Evolutionary conservation across 2,797 vertebrate species (phyloP).

Genomic region (Pogoniulus pusillus): DNA sequence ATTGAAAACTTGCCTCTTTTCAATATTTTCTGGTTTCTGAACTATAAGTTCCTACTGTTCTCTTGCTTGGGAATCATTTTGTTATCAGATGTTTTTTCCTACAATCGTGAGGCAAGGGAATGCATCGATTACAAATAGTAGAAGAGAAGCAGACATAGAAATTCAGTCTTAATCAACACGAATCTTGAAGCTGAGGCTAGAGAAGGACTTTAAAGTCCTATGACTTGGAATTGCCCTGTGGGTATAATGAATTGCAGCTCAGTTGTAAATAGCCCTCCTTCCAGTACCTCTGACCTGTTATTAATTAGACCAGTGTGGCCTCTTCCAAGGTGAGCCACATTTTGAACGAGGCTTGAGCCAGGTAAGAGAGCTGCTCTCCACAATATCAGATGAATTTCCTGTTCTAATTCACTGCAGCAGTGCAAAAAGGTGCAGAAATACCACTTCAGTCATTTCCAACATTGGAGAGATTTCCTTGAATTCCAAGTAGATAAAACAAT

Average conservation of each 20-base stretch:
- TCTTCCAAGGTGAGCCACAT: background rate
- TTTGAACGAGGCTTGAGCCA: background rate
- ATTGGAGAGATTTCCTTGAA: background rate
- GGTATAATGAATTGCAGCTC: background rate
- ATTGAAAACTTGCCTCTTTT: background rate
- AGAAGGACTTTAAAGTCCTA: background rate
- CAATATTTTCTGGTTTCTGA: slow-evolving; percentile 12
- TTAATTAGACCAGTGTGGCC: background rate
- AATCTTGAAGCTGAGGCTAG: background rate
- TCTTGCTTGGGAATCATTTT: background rate
- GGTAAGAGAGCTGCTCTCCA: background rate
- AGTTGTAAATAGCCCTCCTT: background rate
- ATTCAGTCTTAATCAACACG: background rate
- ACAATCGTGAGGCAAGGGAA: background rate
- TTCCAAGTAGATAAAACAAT: background rate
- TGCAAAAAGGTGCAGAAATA: background rate
- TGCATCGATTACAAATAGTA: background rate
- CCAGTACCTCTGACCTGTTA: background rate
- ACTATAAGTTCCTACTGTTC: background rate
- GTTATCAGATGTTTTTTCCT: background rate
- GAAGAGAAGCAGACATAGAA: background rate
- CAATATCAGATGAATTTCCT: background rate
- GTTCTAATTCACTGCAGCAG: background rate
- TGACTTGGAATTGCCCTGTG: background rate
- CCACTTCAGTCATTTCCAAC: background rate